These are phyloP conservation scores for Chiridota heheva DNA, from an alignment of 35 echinoderm and acorn worm species.

Conservation along the genomic window DNA sequence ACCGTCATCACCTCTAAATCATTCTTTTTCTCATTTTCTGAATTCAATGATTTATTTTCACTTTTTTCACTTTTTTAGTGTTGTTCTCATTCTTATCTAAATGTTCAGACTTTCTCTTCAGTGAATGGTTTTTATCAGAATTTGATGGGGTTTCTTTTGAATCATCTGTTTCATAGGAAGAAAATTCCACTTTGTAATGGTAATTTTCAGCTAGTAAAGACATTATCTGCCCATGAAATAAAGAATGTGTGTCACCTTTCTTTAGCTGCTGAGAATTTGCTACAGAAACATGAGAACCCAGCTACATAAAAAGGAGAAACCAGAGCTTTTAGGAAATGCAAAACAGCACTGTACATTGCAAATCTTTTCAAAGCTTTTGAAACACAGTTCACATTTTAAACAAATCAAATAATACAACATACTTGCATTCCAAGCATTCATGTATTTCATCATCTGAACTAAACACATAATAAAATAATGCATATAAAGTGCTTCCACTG, in stretches of 20 bases:
- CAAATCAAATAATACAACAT: no score
- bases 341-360: no score
- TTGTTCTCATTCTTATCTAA: not conserved
- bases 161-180: not conserved
- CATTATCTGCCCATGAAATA: not conserved
- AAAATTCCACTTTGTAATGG: conserved; percentile 10
- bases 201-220: not conserved
- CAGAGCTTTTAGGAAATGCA: not conserved
- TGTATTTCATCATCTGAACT: no score
- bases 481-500: no score
- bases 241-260: not conserved
- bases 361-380: no score
- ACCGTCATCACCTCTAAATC: not conserved
- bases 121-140: not conserved
- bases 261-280: not conserved
- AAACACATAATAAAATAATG: no score
- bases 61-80: not conserved
- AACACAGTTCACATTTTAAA: no score
- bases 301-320: not conserved
- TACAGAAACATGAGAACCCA: not conserved
- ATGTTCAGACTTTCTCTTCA: not conserved
- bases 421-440: no score
- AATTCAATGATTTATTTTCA: not conserved
- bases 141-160: not conserved
- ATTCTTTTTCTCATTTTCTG: not conserved